These are phyloP conservation scores for Ellobius talpinus DNA, from an alignment of 2,113 vertebrate genomes.

Conservation along the genomic window DNA sequence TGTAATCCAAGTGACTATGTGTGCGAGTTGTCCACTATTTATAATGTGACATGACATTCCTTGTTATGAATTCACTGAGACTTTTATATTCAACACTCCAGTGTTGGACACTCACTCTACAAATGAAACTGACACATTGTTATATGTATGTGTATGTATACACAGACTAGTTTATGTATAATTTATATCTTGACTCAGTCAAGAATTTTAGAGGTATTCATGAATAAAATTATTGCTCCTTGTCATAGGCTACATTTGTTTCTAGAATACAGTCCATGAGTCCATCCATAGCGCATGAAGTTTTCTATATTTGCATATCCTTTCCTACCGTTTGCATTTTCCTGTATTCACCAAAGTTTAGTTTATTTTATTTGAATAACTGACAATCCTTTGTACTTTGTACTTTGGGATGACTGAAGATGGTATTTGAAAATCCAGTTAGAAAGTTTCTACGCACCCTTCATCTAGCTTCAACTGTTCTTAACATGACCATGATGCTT, in stretches of 20 bases:
- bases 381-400: not conserved
- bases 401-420: not conserved
- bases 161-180: too few relatives aligned
- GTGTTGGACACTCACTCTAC: too few relatives aligned
- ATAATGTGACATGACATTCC: too few relatives aligned
- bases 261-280: not conserved
- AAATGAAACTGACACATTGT: too few relatives aligned
- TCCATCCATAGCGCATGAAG: not conserved
- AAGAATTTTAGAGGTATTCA: not conserved
- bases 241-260: not conserved
- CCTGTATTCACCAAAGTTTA: not conserved
- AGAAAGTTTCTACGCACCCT: not conserved
- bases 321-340: not conserved
- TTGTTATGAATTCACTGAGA: too few relatives aligned
- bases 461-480: not conserved
- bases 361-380: not conserved
- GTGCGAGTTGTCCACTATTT: too few relatives aligned
- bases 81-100: too few relatives aligned
- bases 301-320: not conserved
- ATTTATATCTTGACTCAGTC: not conserved
- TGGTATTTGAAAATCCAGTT: not conserved
- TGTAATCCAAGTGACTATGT: too few relatives aligned
- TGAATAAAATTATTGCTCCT: not conserved
- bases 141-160: too few relatives aligned
- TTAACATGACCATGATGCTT: not conserved